Conservation (phyloP, 2,888 invertebrate genomes). For the Prosopocoilus inquinatus region DNA sequence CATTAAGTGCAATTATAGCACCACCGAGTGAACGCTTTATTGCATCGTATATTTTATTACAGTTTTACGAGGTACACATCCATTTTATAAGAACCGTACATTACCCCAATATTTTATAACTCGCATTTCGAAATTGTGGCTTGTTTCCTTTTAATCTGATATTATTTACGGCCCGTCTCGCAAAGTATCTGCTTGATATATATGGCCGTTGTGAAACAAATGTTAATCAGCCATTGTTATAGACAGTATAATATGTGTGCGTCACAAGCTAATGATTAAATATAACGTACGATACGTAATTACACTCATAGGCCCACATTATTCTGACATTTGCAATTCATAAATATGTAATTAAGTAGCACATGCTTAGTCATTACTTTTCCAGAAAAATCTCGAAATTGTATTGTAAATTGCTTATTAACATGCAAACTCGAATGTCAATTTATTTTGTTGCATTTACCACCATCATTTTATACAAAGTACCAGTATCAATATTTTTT, state of each 20-base stretch:
- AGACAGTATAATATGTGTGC: neutral
- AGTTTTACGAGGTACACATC: conserved; percentile 46
- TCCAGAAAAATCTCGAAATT: no score
- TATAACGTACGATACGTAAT: neutral
- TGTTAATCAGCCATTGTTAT: conserved; percentile 3
- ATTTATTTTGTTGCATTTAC: no score
- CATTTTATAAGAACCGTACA: conserved; percentile 37
- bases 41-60: conserved; percentile 51
- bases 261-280: neutral
- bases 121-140: conserved; percentile 29
- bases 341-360: no score
- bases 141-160: conserved; percentile 31
- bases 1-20: conserved; percentile 53
- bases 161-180: conserved; percentile 25
- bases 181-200: neutral
- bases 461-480: no score
- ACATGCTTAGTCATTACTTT: no score
- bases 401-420: no score
- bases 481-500: no score
- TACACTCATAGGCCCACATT: neutral
- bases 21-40: conserved; percentile 51
- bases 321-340: no score
- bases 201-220: conserved; percentile 1
- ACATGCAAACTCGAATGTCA: no score
- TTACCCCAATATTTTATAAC: conserved; percentile 37